Evolutionary conservation across 2,113 vertebrate genomes (phyloP), one percentile per base, ranked within the genome.

Genomic region (Penelope pileata): DNA sequence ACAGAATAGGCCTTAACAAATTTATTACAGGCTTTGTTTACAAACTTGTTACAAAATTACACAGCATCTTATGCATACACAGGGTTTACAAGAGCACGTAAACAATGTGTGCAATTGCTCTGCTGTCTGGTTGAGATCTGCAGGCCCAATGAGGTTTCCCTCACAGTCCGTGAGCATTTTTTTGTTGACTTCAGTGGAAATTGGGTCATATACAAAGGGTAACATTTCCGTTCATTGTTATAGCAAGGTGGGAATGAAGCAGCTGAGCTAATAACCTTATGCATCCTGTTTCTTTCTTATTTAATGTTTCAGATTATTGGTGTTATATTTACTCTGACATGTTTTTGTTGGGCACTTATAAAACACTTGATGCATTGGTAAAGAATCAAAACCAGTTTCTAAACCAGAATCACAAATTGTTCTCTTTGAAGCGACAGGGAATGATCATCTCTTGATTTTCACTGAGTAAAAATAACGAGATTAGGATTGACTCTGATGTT

Each of bases 11-110:
- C 87, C 90, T 95, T 95, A 91, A 90, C 47, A 91, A 91, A 95
- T 96, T 97, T 96, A 96, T 95, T 95, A 90, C 91, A 96, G 85
- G 47, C 56, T 94, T 97, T 96, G 85, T 94, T 93, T 96, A 95
- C 93, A 94, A 93, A 97, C 60, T 87, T 4, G 9, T 94, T 96
- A 95, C 93, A 95, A 94, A 97, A 97, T 95, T 94, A 96, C 81
- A 96, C 96, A 97, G 76, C 76, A 91, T 90, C 68, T 95, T 95
- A 78, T 54, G 90, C 0, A 4, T 93, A 94, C 88, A 95, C 68
- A 83, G 40, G 88, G 75, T 94, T 96, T 96, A 93, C 76, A 93
- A 83, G 88, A 90, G 81, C 0, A 1, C 0, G 1, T 83, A 74
- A 81, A 43, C 51, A 63, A 88, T 51, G 64, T 40, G 64, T 72